Evolutionary conservation across 2,888 invertebrate species (phyloP).

Genomic region (Cheilosia vernalis): DNA sequence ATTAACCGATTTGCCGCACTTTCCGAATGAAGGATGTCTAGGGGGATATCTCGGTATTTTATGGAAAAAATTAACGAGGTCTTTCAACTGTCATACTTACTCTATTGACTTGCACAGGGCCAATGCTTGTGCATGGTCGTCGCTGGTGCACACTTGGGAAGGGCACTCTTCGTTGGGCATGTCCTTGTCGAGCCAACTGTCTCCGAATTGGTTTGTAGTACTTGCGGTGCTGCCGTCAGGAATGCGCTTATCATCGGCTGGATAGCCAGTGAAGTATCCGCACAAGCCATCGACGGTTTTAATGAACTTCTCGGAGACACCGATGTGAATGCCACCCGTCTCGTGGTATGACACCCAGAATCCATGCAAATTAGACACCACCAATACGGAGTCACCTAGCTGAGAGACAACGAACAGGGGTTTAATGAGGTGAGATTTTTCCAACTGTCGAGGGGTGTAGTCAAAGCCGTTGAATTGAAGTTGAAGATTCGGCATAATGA

Average conservation of each 20-base stretch:
- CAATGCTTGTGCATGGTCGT: slow-evolving; percentile 87
- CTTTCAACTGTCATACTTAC: slow-evolving; percentile 82
- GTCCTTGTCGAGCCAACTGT: slow-evolving; percentile 88
- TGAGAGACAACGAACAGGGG: slow-evolving; percentile 87
- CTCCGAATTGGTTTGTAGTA: slow-evolving; percentile 89
- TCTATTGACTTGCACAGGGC: slow-evolving; percentile 88
- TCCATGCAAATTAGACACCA: slow-evolving; percentile 88
- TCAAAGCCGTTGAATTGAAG: slow-evolving; percentile 88
- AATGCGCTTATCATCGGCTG: slow-evolving; percentile 88
- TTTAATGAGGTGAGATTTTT: slow-evolving; percentile 81
- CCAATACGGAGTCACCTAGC: slow-evolving; percentile 88
- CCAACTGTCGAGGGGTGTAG: slow-evolving; percentile 81
- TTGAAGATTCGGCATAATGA: slow-evolving; percentile 85
- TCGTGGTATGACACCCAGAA: slow-evolving; percentile 90
- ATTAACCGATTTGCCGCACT: slow-evolving; percentile 87
- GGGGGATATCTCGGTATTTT: not conserved
- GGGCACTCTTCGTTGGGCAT: slow-evolving; percentile 84
- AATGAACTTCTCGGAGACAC: slow-evolving; percentile 86
- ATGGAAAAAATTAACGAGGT: not conserved
- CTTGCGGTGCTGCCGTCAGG: slow-evolving; percentile 87
- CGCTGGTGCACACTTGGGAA: slow-evolving; percentile 86
- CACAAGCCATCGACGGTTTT: slow-evolving; percentile 91
- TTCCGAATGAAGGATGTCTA: slow-evolving; percentile 87
- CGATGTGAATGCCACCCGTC: slow-evolving; percentile 88
- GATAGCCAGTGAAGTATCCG: slow-evolving; percentile 89